Percentiles rank a stretch among this genome's conserved stretches.
Conservation (phyloP, 2,888 invertebrate genomes). For the Drosophila longiperda region DNA sequence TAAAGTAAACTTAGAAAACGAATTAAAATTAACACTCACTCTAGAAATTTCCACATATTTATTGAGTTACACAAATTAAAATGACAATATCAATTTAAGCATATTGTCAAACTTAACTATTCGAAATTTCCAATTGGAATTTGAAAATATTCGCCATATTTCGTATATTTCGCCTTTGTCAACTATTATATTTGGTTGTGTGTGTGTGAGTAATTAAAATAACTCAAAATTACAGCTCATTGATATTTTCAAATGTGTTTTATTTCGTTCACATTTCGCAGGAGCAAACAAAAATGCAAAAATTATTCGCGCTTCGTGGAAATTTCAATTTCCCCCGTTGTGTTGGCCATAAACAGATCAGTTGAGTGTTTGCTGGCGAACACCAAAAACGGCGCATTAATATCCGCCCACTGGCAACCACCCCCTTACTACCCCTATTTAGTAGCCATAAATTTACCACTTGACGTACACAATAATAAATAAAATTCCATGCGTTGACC, state of each 20-base stretch:
- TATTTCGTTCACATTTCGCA: not conserved
- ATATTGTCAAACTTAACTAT: not conserved
- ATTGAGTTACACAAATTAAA: not conserved
- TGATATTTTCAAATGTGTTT: conserved; percentile 13
- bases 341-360: conserved; percentile 45
- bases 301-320: conserved; percentile 34
- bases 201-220: conserved; percentile 5
- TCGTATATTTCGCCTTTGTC: conserved; percentile 2
- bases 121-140: not conserved
- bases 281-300: conserved; percentile 18
- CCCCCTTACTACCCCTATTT: not conserved
- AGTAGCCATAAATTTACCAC: conserved; percentile 41
- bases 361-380: conserved; percentile 42
- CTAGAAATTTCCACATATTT: not conserved
- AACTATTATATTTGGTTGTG: not conserved
- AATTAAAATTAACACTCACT: not conserved
- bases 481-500: conserved; percentile 61
- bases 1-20: not conserved
- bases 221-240: conserved; percentile 2
- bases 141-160: conserved; percentile 6
- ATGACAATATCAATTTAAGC: not conserved
- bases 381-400: conserved; percentile 28
- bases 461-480: conserved; percentile 57
- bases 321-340: conserved; percentile 55
- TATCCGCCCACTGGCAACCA: conserved; percentile 25